phyloP scores from a whole-genome alignment of 1,140 invertebrate species.

The Eriocheir sinensis region DNA sequence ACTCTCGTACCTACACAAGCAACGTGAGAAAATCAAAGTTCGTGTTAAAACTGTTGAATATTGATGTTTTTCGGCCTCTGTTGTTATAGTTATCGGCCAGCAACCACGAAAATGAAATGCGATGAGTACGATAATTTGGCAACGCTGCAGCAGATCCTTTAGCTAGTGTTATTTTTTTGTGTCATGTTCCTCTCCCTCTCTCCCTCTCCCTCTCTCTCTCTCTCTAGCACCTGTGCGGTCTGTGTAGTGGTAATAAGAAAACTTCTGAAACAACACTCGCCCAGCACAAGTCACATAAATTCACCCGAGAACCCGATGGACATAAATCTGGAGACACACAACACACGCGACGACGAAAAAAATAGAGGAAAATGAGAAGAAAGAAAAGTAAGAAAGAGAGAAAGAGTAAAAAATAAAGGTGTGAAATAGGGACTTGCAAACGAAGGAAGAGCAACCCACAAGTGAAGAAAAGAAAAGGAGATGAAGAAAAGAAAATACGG shows the following conservation, averaged over 20 bases:
- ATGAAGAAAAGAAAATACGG: neutral
- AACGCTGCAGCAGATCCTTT: too few relatives aligned
- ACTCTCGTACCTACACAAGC: neutral
- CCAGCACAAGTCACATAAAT: neutral
- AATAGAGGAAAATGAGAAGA: neutral
- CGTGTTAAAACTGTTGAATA: too few relatives aligned
- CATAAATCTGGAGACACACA: constrained; percentile 6
- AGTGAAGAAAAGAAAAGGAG: too few relatives aligned
- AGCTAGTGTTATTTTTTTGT: neutral
- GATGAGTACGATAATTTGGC: too few relatives aligned
- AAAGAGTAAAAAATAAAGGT: neutral
- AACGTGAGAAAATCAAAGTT: too few relatives aligned
- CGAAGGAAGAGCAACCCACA: too few relatives aligned
- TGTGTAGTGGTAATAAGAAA: neutral
- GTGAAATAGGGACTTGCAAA: neutral
- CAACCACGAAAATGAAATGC: too few relatives aligned
- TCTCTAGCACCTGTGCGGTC: constrained; percentile 1
- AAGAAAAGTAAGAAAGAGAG: neutral
- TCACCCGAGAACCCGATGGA: neutral
- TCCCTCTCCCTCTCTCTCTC: neutral
- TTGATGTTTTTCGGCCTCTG: too few relatives aligned
- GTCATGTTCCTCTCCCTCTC: neutral
- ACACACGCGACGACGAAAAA: too few relatives aligned
- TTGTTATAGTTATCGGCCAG: too few relatives aligned
- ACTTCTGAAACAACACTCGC: constrained; percentile 23